Evolutionary conservation across 2,797 vertebrate genomes (phyloP).

Genomic region (Coranthus polyacanthus): DNA sequence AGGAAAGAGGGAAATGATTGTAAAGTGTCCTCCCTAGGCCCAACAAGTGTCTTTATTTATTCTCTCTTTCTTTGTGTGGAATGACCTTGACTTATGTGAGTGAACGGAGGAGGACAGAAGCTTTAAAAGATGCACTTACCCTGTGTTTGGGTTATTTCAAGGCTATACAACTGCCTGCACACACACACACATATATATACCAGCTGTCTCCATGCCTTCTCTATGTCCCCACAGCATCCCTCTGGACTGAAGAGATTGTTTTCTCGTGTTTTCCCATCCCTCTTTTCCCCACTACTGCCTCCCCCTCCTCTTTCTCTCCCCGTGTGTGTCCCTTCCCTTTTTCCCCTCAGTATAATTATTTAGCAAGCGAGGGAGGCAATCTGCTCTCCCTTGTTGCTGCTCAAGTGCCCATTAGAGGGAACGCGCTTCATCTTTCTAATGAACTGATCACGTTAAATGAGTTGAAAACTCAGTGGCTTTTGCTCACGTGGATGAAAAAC

Average conservation of each 20-base stretch:
- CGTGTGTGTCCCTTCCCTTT: constrained; percentile 48
- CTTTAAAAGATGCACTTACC: constrained; percentile 39
- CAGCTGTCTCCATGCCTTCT: constrained; percentile 48
- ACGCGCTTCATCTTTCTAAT: constrained; percentile 81
- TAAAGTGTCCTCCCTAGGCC: constrained; percentile 10
- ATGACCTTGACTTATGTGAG: constrained; percentile 52
- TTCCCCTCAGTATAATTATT: constrained; percentile 78
- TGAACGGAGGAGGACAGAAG: constrained; percentile 4
- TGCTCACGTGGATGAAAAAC: constrained; percentile 21
- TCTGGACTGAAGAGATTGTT: constrained; percentile 66
- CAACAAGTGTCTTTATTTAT: constrained; percentile 31
- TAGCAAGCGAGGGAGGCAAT: constrained; percentile 74
- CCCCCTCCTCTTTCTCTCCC: not conserved
- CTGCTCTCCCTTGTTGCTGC: constrained; percentile 79
- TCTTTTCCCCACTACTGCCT: constrained; percentile 12
- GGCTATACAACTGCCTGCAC: not conserved
- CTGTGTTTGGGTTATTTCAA: constrained; percentile 24
- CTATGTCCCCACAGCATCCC: constrained; percentile 37
- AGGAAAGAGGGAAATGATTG: constrained; percentile 8
- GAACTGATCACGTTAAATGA: constrained; percentile 82
- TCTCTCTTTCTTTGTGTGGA: not conserved
- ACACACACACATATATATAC: constrained; percentile 9
- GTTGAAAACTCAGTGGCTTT: constrained; percentile 65
- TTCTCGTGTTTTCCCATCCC: constrained; percentile 57
- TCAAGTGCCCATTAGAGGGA: constrained; percentile 81